A percentile compares a stretch with the other conserved stretches of the same genome.
Conservation (phyloP, 2,888 invertebrate genomes). For the Drosophila helvetica region DNA sequence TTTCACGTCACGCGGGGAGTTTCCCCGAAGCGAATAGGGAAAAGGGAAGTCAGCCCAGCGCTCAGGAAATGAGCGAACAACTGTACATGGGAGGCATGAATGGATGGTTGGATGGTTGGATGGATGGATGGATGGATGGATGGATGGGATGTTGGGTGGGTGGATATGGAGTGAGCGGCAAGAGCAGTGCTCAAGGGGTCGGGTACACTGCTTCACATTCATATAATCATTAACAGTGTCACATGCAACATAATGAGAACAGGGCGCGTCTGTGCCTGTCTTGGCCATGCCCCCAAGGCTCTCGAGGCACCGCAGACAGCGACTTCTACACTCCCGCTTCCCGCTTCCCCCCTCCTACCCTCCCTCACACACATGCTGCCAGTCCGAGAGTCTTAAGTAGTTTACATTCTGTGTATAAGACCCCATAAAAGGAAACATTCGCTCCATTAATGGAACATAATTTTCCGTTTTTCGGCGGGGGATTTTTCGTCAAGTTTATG, state of each 20-base stretch:
- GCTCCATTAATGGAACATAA: slow-evolving; percentile 80
- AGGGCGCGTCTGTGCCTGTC: slow-evolving; percentile 63
- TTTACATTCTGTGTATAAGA: slow-evolving; percentile 78
- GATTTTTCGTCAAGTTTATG: slow-evolving; percentile 79
- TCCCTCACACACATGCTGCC: slow-evolving; percentile 35
- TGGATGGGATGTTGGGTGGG: slow-evolving; percentile 10
- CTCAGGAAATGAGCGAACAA: slow-evolving; percentile 57
- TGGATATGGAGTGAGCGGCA: slow-evolving; percentile 23
- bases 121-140: no score
- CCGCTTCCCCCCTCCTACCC: not conserved
- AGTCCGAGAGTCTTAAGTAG: slow-evolving; percentile 77
- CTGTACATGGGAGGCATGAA: slow-evolving; percentile 28
- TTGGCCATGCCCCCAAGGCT: slow-evolving; percentile 58
- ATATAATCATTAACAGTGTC: slow-evolving; percentile 83
- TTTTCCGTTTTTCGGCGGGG: slow-evolving; percentile 73
- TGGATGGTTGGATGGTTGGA: slow-evolving; percentile 1
- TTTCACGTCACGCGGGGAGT: slow-evolving; percentile 72
- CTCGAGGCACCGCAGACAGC: slow-evolving; percentile 7
- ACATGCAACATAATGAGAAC: slow-evolving; percentile 83
- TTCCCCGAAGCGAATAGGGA: slow-evolving; percentile 15
- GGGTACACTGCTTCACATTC: slow-evolving; percentile 42
- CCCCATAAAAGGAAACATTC: slow-evolving; percentile 76
- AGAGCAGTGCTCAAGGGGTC: slow-evolving; percentile 2
- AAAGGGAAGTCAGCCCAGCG: slow-evolving; percentile 32
- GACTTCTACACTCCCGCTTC: no score